A percentile compares a stretch with the other conserved stretches of the same genome.
Evolutionary conservation across 2,888 invertebrate species (phyloP).

Genomic region (Polylopha cassiicola): DNA sequence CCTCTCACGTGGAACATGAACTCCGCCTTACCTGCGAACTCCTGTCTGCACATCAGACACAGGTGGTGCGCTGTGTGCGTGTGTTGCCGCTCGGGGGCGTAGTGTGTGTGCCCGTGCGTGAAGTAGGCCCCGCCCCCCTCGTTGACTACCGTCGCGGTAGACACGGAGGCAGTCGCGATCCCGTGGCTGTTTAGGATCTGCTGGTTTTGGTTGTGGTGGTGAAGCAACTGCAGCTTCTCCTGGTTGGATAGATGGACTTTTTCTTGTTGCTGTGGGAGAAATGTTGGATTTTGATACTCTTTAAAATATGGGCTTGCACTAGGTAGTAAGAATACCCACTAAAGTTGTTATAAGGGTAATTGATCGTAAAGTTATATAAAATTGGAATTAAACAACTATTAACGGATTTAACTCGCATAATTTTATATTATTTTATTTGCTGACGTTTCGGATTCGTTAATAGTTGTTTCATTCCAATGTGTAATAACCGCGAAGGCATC

Average conservation of each 20-base stretch:
- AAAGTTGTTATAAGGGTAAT: too few species aligned
- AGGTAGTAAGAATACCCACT: too few species aligned
- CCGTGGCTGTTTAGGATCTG: conserved; percentile 69
- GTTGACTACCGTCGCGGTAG: conserved; percentile 66
- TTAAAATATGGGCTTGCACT: too few species aligned
- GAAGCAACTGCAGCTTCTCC: conserved; percentile 66
- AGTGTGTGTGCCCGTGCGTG: conserved; percentile 69
- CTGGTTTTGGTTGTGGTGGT: conserved; percentile 71
- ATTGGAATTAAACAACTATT: too few species aligned
- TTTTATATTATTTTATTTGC: background rate
- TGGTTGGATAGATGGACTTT: conserved; percentile 71
- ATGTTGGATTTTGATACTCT: conserved; percentile 1
- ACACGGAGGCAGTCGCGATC: conserved; percentile 63
- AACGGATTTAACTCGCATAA: too few species aligned
- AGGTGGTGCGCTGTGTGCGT: conserved; percentile 73
- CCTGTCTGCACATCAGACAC: conserved; percentile 81
- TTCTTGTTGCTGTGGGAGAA: conserved; percentile 59
- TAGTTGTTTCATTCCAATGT: too few species aligned
- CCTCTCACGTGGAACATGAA: conserved; percentile 83
- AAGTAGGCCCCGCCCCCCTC: conserved; percentile 62
- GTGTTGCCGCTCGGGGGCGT: conserved; percentile 66
- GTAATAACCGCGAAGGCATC: too few species aligned
- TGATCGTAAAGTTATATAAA: too few species aligned
- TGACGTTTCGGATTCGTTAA: too few species aligned
- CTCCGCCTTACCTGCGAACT: conserved; percentile 81